Conservation (phyloP, 2,797 vertebrate genomes). For the Lepus townsendii region DNA sequence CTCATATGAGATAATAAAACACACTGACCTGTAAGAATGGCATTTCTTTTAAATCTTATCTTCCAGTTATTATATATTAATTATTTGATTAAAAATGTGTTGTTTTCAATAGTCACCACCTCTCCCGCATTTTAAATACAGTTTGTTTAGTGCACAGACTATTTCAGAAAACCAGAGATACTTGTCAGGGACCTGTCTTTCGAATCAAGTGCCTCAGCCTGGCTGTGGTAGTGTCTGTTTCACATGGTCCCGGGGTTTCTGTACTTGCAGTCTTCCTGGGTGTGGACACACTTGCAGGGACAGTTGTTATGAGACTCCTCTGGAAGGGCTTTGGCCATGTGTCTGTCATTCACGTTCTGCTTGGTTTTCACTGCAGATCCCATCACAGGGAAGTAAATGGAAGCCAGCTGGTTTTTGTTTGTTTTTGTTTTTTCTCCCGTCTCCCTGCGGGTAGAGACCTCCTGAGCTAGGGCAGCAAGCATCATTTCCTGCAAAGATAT, state of each 20-base stretch:
- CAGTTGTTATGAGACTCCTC: conserved; percentile 6
- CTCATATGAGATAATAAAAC: neutral
- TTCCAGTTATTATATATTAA: neutral
- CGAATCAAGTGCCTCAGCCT: neutral
- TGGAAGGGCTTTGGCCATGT: neutral
- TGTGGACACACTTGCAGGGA: neutral
- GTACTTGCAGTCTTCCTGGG: neutral
- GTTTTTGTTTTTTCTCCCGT: neutral
- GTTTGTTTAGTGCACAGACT: conserved; percentile 10
- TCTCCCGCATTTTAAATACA: neutral
- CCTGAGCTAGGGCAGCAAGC: neutral
- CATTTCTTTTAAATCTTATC: neutral
- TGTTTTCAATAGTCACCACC: neutral
- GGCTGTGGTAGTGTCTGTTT: neutral
- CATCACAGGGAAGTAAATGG: conserved; percentile 2
- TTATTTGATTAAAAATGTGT: neutral
- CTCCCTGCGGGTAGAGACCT: neutral
- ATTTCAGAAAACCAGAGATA: neutral
- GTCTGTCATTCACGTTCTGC: conserved; percentile 42
- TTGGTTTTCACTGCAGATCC: neutral
- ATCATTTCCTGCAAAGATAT: neutral
- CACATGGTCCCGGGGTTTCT: neutral
- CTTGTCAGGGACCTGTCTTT: neutral
- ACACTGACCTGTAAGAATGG: neutral
- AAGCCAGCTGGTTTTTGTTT: conserved; percentile 22